Evolutionary conservation across 2,888 invertebrate genomes (phyloP).

Genomic region (Papilio elwesi): DNA sequence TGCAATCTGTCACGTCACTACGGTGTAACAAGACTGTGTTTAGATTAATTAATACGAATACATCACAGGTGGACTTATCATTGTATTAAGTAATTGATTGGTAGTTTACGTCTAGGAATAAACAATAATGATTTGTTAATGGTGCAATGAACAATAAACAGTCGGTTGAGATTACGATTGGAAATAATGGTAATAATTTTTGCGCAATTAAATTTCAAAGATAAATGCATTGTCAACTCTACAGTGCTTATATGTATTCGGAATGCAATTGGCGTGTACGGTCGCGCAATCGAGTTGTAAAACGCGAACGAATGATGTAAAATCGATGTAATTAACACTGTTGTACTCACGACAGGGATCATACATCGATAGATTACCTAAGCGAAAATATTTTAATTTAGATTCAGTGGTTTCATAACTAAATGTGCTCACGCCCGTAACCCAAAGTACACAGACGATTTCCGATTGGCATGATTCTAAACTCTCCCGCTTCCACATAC

Average conservation of each 20-base stretch:
- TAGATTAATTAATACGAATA: neutral
- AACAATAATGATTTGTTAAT: neutral
- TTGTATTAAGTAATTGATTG: neutral
- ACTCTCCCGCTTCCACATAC: too few relatives aligned
- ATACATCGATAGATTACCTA: neutral
- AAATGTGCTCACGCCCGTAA: too few relatives aligned
- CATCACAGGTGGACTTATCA: neutral
- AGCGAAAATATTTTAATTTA: neutral
- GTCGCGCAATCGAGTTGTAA: neutral
- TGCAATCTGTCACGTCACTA: neutral
- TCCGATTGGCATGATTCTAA: too few relatives aligned
- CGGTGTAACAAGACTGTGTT: neutral
- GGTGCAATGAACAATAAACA: constrained; percentile 8
- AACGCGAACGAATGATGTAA: neutral
- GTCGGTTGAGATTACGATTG: neutral
- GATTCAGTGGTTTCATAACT: neutral
- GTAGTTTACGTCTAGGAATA: neutral
- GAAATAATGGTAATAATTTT: constrained; percentile 19
- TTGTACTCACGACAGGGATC: too few relatives aligned
- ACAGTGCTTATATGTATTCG: neutral
- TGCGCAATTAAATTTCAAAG: neutral
- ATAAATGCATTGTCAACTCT: neutral
- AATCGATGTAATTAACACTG: neutral
- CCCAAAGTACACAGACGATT: too few relatives aligned
- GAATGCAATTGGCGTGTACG: neutral